Evolutionary conservation across 1,140 invertebrate genomes (phyloP), one percentile per base, ranked within the genome.

Genomic region (Phortica variegata): DNA sequence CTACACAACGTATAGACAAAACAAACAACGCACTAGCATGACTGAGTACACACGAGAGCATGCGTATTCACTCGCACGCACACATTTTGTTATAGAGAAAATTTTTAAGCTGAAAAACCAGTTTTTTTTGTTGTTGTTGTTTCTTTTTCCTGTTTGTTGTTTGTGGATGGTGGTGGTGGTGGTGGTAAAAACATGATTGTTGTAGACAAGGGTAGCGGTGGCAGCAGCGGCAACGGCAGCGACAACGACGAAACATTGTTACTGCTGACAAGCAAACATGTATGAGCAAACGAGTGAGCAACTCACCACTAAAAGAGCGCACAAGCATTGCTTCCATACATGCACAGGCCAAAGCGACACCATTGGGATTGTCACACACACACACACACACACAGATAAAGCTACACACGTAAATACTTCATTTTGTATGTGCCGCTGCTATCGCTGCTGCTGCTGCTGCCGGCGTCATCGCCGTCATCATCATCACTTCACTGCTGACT

Each of bases 61-160:
- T 61, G 53, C 49, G 47, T 34, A 66, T 47, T 46, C 62, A 61
- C 29, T 66, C 56, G 56, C 56, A 51, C 62, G 37, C 50, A 21
- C 29, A 31, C 48, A 57, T 60, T 54, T 56, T 58, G 37, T 58
- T 66, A 66, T 66, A 66, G 59, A 66, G 62, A 66, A 66, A 66
- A 38, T 3, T 57, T 48, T 61, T 66, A 42, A 16, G 23, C 53
- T 52, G 47, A 41, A 52, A 45, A 61, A 66, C 62, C 54, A 55
- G 62, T 65, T 61, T 65, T 47, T 21, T 43, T 52, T 44, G 12
- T 10, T 58, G 58, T 43, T 55, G 39, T 21, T 47, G 52, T 57
- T 65, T 65, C 61, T 65, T 65, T 65, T 65, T 65, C 61, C 65
- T 65, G 65, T 58, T 32, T 31, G 20, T 29, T 19, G 12, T 16